phyloP scores from a whole-genome alignment of 2,888 invertebrate species.

The Hirtodrosophila duncani region DNA sequence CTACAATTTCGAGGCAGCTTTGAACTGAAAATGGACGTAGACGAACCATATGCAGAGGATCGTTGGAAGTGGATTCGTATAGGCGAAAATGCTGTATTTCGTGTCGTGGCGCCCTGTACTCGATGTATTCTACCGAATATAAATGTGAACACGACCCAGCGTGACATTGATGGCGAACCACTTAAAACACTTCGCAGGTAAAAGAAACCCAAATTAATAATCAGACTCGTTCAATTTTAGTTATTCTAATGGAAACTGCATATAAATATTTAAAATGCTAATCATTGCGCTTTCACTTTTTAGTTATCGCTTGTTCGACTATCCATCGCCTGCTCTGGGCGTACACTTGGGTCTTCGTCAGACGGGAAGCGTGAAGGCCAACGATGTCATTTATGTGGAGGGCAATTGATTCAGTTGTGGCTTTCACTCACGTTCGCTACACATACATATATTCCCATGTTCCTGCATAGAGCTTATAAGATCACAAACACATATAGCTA shows the following conservation, averaged over 20 bases:
- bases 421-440: too few relatives aligned
- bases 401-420: too few relatives aligned
- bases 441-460: too few relatives aligned
- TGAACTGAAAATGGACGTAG: conserved; percentile 81
- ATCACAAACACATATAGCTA: too few relatives aligned
- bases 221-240: too few relatives aligned
- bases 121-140: conserved; percentile 86
- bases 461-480: too few relatives aligned
- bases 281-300: too few relatives aligned
- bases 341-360: conserved; percentile 80
- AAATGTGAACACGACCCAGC: conserved; percentile 83
- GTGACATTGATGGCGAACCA: conserved; percentile 82
- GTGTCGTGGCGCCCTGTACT: conserved; percentile 69
- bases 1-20: conserved; percentile 85
- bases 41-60: conserved; percentile 83
- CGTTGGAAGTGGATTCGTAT: conserved; percentile 85
- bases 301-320: conserved; percentile 66
- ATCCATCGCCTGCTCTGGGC: conserved; percentile 79
- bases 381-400: conserved; percentile 80
- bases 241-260: too few relatives aligned
- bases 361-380: conserved; percentile 77
- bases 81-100: conserved; percentile 55
- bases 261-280: too few relatives aligned
- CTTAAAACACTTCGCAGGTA: conserved; percentile 83
- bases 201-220: background rate